A percentile compares a stretch with the other conserved stretches of the same genome.
These are phyloP conservation scores for Podocnemis expansa DNA, from an alignment of 2,113 vertebrate species.

Conservation along the genomic window DNA sequence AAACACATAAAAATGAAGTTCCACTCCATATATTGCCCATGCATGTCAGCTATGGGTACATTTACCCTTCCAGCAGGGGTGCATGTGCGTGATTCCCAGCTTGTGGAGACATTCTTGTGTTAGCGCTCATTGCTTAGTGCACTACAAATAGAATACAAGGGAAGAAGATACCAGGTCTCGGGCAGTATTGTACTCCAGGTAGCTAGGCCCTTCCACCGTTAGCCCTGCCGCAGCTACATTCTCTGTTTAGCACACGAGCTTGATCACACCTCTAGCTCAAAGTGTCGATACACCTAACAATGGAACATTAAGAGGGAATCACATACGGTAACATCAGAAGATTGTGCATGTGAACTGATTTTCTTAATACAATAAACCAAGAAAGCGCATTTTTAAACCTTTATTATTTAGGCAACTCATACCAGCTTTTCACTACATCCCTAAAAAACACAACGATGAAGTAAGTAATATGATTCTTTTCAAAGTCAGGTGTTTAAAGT, in stretches of 20 bases:
- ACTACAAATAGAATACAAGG: background rate
- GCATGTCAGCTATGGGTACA: background rate
- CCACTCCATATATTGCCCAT: background rate
- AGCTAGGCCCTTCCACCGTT: background rate
- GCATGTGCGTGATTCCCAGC: no score
- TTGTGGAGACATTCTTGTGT: background rate
- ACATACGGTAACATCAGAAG: background rate
- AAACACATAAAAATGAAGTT: background rate
- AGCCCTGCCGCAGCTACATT: no score
- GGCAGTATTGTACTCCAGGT: background rate
- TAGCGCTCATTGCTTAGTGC: background rate
- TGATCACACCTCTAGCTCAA: no score
- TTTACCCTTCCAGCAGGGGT: background rate
- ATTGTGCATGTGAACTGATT: background rate
- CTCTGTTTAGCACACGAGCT: no score
- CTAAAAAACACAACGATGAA: background rate
- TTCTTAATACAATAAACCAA: background rate
- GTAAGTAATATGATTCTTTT: background rate
- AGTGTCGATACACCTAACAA: no score
- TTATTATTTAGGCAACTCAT: background rate
- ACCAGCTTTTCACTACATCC: background rate
- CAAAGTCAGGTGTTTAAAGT: background rate
- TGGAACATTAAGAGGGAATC: no score
- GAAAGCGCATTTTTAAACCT: background rate
- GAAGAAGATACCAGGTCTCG: no score